Evolutionary conservation across 2,888 invertebrate species (phyloP), one percentile per base, ranked within the genome.

Genomic region (Phrixothrix hirtus): DNA sequence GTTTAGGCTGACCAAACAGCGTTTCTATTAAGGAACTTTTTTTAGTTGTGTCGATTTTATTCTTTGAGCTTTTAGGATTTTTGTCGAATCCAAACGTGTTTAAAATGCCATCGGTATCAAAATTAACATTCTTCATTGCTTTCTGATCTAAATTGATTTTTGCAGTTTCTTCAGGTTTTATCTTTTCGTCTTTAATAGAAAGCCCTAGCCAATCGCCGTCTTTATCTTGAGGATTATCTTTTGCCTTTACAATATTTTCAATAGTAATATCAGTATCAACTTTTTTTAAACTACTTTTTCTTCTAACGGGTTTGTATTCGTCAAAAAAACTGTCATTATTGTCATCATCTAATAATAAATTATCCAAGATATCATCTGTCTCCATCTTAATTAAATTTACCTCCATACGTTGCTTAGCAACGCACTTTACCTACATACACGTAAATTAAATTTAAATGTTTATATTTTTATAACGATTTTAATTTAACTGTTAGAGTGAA

Each of bases 241-340:
- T 48, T 4, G 57, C 14, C 17, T 54, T 56, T 35, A 45, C 46
- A 17, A 71, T 45, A 53, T 69, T 64, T 6, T 56, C 57, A 26
- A 68, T 31, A 0, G 72, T 64, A 58, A 74, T 76, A 50, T 72
- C 73, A 39, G 71, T 68, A 5, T 67, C 64, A 0, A 64, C 55
- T 61, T 66, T 69, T 37, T 54, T 63, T 26, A 65, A 46, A 54
- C 65, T 66, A 13, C 65, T 45, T 30, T 65, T 59, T 55, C 68
- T 75, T 1, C 58, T 54, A 16, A 58, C 12, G 3, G 57, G 41
- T 67, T 74, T 79, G 59, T 83, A 82, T 60, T 83, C 83, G 59
- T 85, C 85, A 64, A 87, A 87, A 65, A 87, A 87, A 73, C 84
- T 86, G 63, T 87, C 87, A 62, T 86, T 84, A 62, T 85, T 86